Conservation (phyloP, 2,113 vertebrate genomes). For the Takifugu bimaculatus region DNA sequence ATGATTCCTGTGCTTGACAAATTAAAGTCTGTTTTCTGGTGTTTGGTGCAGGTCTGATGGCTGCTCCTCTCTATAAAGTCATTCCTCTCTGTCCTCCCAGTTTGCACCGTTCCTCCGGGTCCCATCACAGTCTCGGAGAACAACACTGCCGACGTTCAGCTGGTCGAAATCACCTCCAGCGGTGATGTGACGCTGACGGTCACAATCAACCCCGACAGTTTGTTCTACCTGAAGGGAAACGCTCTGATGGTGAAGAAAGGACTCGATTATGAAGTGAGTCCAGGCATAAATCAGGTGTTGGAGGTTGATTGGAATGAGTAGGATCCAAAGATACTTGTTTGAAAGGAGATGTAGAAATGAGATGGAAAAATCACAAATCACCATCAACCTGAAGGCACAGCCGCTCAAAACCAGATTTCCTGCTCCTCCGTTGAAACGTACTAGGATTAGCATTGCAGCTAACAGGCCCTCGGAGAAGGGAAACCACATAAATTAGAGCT, state of each 20-base stretch:
- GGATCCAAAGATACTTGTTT: neutral
- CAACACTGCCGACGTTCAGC: slow-evolving; percentile 59
- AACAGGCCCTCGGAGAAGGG: no score
- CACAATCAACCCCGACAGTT: slow-evolving; percentile 62
- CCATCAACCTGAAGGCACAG: no score
- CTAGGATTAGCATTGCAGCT: no score
- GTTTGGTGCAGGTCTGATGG: neutral
- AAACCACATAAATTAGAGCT: no score
- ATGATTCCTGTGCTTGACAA: no score
- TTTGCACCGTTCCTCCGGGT: slow-evolving; percentile 66
- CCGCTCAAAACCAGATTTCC: no score
- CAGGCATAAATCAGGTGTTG: neutral
- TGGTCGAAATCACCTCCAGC: slow-evolving; percentile 59
- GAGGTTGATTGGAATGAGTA: no score
- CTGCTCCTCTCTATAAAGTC: neutral
- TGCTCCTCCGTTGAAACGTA: no score
- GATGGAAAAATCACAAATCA: no score
- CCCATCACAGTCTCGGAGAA: slow-evolving; percentile 68
- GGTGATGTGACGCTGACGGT: slow-evolving; percentile 59
- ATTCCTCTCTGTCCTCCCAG: slow-evolving; percentile 39
- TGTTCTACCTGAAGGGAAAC: slow-evolving; percentile 66
- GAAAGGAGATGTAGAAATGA: neutral
- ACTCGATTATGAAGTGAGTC: slow-evolving; percentile 71
- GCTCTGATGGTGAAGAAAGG: slow-evolving; percentile 67
- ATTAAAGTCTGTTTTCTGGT: no score